phyloP scores from a whole-genome alignment of 2,888 invertebrate genomes.

The Megalurothrips usitatus region DNA sequence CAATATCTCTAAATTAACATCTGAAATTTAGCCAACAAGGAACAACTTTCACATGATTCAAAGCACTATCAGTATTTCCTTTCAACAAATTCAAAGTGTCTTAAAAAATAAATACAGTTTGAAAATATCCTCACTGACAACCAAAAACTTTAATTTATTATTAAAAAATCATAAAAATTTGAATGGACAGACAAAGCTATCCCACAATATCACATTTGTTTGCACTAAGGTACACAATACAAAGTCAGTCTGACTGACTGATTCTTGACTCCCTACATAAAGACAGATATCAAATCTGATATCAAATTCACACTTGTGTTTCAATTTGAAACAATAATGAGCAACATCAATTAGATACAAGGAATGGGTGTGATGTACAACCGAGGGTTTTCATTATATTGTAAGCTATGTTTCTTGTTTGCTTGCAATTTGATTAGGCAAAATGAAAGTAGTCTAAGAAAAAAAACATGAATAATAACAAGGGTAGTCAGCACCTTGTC shows the following conservation, averaged over 20 bases:
- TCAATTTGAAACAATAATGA: constrained; percentile 6
- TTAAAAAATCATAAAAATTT: neutral
- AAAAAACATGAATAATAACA: neutral
- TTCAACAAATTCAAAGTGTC: neutral
- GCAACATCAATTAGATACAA: neutral
- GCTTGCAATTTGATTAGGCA: neutral
- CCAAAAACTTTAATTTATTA: neutral
- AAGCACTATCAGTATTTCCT: neutral
- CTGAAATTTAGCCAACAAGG: no score
- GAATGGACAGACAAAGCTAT: neutral
- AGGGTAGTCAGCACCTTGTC: neutral
- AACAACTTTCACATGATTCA: no score
- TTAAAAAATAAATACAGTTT: neutral
- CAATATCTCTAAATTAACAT: no score
- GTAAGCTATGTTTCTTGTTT: neutral
- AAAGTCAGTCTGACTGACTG: neutral
- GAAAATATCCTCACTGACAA: neutral
- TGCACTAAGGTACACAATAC: neutral
- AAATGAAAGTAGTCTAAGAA: neutral
- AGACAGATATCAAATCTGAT: neutral
- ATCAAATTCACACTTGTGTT: neutral
- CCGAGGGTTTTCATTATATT: neutral
- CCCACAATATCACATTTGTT: constrained; percentile 12
- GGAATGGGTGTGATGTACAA: neutral
- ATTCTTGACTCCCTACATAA: neutral